Percentiles rank a stretch among this genome's conserved stretches.
Conservation (phyloP, 2,113 vertebrate species). For the Hypanus sabinus region DNA sequence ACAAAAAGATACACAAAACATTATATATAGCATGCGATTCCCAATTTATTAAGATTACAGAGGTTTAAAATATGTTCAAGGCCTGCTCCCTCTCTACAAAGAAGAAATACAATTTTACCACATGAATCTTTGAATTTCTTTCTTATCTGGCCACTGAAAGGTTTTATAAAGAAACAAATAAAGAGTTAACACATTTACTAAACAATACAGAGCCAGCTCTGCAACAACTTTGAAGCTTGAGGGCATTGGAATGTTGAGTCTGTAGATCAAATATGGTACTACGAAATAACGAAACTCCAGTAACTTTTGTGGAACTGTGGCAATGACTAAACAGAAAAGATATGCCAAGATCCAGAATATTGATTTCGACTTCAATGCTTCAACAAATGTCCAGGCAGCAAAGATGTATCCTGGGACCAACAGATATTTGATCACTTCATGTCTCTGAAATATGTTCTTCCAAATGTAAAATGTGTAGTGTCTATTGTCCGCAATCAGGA, state of each 20-base stretch:
- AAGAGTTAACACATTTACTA: constrained; percentile 72
- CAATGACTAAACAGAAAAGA: constrained; percentile 63
- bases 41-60: constrained; percentile 11
- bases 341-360: constrained; percentile 81
- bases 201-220: constrained; percentile 70
- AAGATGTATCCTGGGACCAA: constrained; percentile 79
- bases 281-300: constrained; percentile 96
- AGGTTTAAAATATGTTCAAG: neutral
- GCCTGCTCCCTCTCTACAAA: neutral
- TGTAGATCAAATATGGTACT: constrained; percentile 84
- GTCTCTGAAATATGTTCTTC: constrained; percentile 77
- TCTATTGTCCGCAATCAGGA: constrained; percentile 90
- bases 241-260: constrained; percentile 75
- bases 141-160: constrained; percentile 77
- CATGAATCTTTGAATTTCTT: constrained; percentile 86
- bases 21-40: neutral
- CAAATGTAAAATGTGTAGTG: constrained; percentile 93
- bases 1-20: neutral
- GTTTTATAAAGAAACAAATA: constrained; percentile 79
- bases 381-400: constrained; percentile 78
- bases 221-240: constrained; percentile 64
- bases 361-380: constrained; percentile 74
- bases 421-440: constrained; percentile 70
- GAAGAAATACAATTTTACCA: constrained; percentile 61
- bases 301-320: constrained; percentile 83